Evolutionary conservation across 2,797 vertebrate species (phyloP), one percentile per base, ranked within the genome.

Genomic region (Dryobates pubescens): DNA sequence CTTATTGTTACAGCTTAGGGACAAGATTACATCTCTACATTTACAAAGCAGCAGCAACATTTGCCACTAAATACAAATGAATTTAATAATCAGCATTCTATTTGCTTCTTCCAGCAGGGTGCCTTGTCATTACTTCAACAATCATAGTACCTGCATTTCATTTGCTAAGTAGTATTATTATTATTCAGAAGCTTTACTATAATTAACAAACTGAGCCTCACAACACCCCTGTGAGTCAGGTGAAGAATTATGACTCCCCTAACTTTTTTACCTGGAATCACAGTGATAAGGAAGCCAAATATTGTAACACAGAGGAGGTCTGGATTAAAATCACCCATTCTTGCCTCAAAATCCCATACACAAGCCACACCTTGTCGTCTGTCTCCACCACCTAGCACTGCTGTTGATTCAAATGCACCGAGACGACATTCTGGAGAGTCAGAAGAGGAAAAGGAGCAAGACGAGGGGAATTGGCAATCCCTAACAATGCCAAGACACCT

Each of bases 81-180:
- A 95, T 96, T 95, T 96, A 95, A 96, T 96, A 95, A 96, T 95
- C 96, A 95, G 89, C 68, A 74, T 89, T 93, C 79, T 95, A 91
- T 90, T 96, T 93, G 84, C 86, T 92, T 95, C 95, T 90, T 96
- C 88, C 95, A 95, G 81, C 86, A 87, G 93, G 93, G 93, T 94
- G 91, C 65, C 95, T 96, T 93, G 94, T 94, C 84, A 91, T 97
- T 95, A 93, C 90, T 96, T 86, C 84, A 96, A 94, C 43, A 62
- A 92, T 89, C 92, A 94, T 88, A 90, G 90, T 80, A 81, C 91
- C 89, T 51, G 75, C 88, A 95, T 94, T 93, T 94, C 93, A 95
- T 94, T 94, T 95, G 81, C 94, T 95, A 95, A 93, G 86, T 93
- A 83, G 95, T 95, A 95, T 94, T 95, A 95, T 95, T 93, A 93